Conservation (phyloP, 2,888 invertebrate genomes). For the Hydriomena furcata region DNA sequence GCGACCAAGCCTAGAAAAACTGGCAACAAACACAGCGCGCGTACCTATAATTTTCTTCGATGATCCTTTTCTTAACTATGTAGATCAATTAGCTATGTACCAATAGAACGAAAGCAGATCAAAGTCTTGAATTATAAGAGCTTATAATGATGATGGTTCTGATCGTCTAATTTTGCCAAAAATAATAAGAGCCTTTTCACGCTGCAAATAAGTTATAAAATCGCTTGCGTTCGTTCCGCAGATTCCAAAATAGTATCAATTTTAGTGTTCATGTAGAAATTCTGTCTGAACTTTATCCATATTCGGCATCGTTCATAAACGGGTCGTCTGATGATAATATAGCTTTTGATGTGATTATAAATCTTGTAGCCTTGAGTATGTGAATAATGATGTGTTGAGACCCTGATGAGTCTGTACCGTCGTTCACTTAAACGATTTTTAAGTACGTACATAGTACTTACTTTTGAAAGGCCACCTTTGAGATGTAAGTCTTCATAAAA, state of each 20-base stretch:
- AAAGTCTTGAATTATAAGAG: too few relatives aligned
- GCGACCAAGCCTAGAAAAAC: too few relatives aligned
- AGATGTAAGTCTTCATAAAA: not conserved
- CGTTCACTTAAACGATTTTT: conserved; percentile 23
- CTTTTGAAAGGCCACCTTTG: conserved; percentile 22
- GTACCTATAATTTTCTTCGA: too few relatives aligned
- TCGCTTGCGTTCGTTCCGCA: not conserved
- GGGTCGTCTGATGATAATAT: conserved; percentile 36
- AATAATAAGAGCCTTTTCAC: not conserved
- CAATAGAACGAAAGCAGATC: too few relatives aligned
- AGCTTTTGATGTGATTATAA: conserved; percentile 37
- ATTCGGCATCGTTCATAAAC: conserved; percentile 43
- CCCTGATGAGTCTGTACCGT: conserved; percentile 21
- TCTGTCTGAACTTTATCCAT: conserved; percentile 52
- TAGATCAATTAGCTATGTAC: too few relatives aligned
- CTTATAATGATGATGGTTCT: too few relatives aligned
- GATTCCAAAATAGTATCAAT: too few relatives aligned
- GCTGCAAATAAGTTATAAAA: not conserved
- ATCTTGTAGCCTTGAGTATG: conserved; percentile 28
- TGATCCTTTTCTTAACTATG: too few relatives aligned
- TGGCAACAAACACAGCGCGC: too few relatives aligned
- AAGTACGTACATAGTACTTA: conserved; percentile 13
- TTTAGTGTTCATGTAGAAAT: conserved; percentile 16
- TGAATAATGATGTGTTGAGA: conserved; percentile 29
- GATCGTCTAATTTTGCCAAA: not conserved